Base-by-base conservation (phyloP, 2,113 vertebrate genomes). In the Dipodomys merriami region DNA sequence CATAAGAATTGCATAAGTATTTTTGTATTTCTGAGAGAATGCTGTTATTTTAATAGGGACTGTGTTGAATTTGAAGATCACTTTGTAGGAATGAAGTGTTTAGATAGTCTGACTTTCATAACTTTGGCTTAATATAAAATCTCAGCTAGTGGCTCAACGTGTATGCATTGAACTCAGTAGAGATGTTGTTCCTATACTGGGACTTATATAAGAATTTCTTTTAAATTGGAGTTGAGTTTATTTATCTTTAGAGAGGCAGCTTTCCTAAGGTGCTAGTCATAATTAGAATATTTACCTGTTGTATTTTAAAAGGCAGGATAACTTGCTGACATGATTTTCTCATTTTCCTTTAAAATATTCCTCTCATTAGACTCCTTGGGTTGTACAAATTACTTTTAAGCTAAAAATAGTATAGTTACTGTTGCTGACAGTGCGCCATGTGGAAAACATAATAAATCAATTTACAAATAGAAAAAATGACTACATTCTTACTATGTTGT, bases 391-490 rank as follows among this genome's bases (percentile, higher is more conserved):
- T 95, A 89, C 94, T 90, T 97, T 98, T 92, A 95, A 30, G 81
- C 96, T 97, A 98, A 98, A 98, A 97, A 97, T 97, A 97, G 86
- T 91, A 83, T 65, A 86, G 80, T 93, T 96, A 60, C 76, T 97
- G 12, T 91, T 93, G 46, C 74, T 72, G 92, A 92, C 68, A 85
- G 86, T 94, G 64, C 92, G 97, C 82, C 89, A 93, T 78, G 64
- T 76, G 81, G 95, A 93, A 78, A 96, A 96, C 23, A 27, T 12
- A 90, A 77, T 87, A 86, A 88, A 90, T 30, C 90, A 86, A 84
- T 91, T 77, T 35, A 83, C 22, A 91, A 94, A 90, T 83, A 81
- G 53, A 86, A 88, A 91, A 95, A 91, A 84, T 80, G 22, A 2
- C 10, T 20, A 49, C 95, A 94, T 95, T 90, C 96, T 86, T 74